Percentiles rank a stretch among this genome's conserved stretches.
Conservation (phyloP, 2,888 invertebrate genomes). For the Therioaphis trifolii region DNA sequence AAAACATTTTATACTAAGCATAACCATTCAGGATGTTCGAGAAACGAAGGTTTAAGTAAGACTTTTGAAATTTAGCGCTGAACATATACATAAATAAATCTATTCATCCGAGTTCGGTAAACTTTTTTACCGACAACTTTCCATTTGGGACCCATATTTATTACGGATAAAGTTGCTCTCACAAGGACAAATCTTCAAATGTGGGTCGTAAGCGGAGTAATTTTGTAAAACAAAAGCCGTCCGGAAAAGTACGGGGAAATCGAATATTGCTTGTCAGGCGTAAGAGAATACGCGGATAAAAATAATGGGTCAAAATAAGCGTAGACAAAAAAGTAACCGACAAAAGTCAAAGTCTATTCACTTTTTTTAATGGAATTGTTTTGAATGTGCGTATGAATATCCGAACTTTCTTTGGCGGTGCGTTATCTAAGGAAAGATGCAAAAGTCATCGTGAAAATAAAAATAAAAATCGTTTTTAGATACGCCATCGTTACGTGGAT, state of each 20-base stretch:
- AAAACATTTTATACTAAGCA: background rate
- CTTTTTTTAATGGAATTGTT: conserved; percentile 15
- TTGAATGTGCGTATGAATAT: conserved; percentile 16
- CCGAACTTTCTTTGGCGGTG: background rate
- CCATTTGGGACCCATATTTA: conserved; percentile 25
- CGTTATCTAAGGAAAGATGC: background rate
- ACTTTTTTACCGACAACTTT: conserved; percentile 30
- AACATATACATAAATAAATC: background rate
- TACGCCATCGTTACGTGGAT: no score
- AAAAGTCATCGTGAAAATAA: background rate
- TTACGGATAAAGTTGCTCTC: conserved; percentile 1
- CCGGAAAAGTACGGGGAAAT: background rate
- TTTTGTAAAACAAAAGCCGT: conserved; percentile 6
- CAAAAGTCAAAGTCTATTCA: conserved; percentile 37
- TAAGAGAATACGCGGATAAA: background rate
- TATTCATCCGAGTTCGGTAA: conserved; percentile 14
- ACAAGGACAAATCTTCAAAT: background rate
- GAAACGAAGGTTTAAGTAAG: background rate
- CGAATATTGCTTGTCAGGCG: background rate
- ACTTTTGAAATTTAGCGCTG: background rate
- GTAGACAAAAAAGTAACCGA: background rate
- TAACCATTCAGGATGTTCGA: background rate
- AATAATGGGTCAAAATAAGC: no score
- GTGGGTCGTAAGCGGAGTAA: no score
- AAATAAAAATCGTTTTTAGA: background rate